phyloP scores from a whole-genome alignment of 1,140 invertebrate genomes.

The Tetraneura akinire region DNA sequence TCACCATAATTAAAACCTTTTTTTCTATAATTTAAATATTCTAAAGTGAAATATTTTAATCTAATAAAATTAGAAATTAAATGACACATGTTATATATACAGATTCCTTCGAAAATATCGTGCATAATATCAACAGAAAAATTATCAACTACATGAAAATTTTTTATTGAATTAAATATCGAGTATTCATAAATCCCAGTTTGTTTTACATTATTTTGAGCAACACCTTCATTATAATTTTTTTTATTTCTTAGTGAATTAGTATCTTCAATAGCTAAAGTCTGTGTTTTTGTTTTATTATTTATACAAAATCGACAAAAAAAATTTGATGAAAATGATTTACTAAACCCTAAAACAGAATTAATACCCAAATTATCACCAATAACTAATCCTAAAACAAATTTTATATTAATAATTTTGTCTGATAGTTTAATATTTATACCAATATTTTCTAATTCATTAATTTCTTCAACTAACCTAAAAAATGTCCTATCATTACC shows the following conservation, averaged over 20 bases:
- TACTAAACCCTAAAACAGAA: background rate
- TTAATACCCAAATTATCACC: conserved; percentile 25
- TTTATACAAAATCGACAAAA: conserved; percentile 12
- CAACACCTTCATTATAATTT: conserved; percentile 13
- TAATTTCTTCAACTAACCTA: too few species aligned
- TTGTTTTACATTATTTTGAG: background rate
- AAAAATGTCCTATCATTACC: too few species aligned
- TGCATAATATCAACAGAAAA: conserved; percentile 1
- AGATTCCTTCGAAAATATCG: background rate
- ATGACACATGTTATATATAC: background rate
- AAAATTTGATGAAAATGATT: background rate
- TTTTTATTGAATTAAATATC: background rate
- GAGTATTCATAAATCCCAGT: background rate
- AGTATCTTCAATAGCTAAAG: background rate
- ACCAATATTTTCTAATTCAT: too few species aligned
- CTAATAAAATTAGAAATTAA: background rate
- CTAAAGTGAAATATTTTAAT: background rate
- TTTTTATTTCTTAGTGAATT: background rate
- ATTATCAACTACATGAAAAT: conserved; percentile 1
- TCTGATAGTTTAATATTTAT: too few species aligned
- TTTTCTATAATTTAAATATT: background rate
- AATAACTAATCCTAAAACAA: background rate
- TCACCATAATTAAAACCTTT: conserved; percentile 10
- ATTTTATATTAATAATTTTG: too few species aligned
- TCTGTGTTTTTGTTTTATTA: conserved; percentile 1